Evolutionary conservation across 2,888 invertebrate genomes (phyloP), one percentile per base, ranked within the genome.

Genomic region (Venustoraphidia nigricollis): DNA sequence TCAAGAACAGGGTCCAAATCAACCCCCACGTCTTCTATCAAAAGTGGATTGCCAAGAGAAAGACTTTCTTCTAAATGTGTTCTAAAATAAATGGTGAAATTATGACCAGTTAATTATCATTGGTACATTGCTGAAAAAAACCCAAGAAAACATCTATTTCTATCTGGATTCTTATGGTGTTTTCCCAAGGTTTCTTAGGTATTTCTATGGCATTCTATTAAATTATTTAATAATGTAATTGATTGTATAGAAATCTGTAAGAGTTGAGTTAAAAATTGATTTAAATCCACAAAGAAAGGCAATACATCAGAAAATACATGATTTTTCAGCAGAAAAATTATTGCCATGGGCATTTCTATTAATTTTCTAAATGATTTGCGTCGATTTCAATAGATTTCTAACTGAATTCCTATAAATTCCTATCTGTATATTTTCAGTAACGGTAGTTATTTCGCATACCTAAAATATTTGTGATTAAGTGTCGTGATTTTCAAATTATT

Each of bases 1-100:
- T 96, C 96, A 48, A 96, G 81, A 0, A 95, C 92, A 2, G 96
- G 96, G 69, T 96, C 96, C 44, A 96, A 68, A 58, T 96, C 95
- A 51, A 92, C 88, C 14, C 86, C 90, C 5, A 96, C 89, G 62
- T 96, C 95, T 72, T 96, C 96, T 55, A 96, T 92, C 2, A 96
- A 66, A 45, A 96, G 67, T 0, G 96, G 96, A 52, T 89, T 72
- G 0, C 93, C 93, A 13, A 91, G 67, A 0, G 91, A 91, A 34
- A 93, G 66, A 54, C 85, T 82, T 60, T 92, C 92, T 66, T 93
- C 93, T 46, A 93, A 69, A 67, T 92, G 92, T 1, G 88, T 82
- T 60, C 95, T 76, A 34, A 35, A 57, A 54, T 46, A 43, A 14
- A 27, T 13, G 10, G 2, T 43, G n/a, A 2, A 10, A 2, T 37